These are phyloP conservation scores for Puffinus mauretanicus DNA, from an alignment of 2,113 vertebrate genomes.

Conservation along the genomic window DNA sequence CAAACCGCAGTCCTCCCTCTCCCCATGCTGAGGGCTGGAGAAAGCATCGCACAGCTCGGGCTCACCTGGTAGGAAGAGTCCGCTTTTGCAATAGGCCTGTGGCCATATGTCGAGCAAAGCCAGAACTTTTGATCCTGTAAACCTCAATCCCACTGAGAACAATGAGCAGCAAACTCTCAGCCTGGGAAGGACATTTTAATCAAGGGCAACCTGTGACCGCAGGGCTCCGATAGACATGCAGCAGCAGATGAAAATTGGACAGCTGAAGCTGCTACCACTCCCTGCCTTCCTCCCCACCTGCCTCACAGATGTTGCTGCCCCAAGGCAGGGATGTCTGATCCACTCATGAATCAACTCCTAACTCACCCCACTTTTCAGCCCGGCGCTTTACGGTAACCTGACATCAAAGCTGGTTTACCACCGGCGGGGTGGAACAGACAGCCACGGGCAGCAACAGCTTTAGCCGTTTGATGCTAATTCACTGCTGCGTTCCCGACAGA, in stretches of 20 bases:
- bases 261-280: neutral
- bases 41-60: neutral
- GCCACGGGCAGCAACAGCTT: neutral
- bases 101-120: neutral
- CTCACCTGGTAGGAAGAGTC: neutral
- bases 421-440: neutral
- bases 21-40: neutral
- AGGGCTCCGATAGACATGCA: neutral
- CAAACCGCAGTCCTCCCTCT: neutral
- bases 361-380: neutral
- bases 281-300: neutral
- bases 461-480: neutral
- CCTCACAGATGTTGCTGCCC: neutral
- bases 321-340: constrained; percentile 10
- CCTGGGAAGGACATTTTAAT: neutral
- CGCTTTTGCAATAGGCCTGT: neutral
- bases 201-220: neutral
- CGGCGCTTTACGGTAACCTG: neutral
- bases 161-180: neutral
- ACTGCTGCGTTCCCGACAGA: neutral
- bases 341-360: neutral
- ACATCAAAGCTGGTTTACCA: neutral
- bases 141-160: neutral
- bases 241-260: neutral
- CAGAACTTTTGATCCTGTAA: neutral